Evolutionary conservation across 2,797 vertebrate species (phyloP).

Genomic region (Psittacula derbiana): DNA sequence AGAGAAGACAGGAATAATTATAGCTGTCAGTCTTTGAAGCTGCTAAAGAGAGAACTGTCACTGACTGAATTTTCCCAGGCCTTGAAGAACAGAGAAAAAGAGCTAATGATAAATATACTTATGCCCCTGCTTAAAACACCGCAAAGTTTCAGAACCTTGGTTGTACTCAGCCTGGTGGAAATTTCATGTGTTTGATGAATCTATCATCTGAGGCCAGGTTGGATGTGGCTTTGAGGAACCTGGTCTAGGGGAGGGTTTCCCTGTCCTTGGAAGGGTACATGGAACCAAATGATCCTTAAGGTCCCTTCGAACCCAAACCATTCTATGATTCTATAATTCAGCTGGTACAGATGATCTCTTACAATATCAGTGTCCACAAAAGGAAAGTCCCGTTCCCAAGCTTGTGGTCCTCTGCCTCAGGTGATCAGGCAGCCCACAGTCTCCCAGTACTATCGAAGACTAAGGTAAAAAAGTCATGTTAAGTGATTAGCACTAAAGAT

Average conservation of each 20-base stretch:
- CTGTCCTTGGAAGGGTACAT: not conserved
- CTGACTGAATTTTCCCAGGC: not conserved
- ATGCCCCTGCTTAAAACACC: not conserved
- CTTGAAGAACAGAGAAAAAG: not conserved
- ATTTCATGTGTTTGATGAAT: not conserved
- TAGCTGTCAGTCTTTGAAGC: not conserved
- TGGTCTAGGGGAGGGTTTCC: not conserved
- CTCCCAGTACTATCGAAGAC: not conserved
- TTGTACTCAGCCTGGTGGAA: not conserved
- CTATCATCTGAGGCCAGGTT: not conserved
- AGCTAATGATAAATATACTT: not conserved
- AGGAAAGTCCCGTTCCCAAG: not conserved
- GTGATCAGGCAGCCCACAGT: rapidly evolving
- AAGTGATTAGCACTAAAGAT: not conserved
- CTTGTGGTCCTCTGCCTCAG: not conserved
- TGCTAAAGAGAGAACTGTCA: not conserved
- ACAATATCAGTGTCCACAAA: not conserved
- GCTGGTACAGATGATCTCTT: not conserved
- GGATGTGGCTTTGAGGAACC: not conserved
- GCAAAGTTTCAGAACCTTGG: not conserved
- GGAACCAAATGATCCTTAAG: not conserved
- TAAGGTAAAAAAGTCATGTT: not conserved
- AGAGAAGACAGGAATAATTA: not conserved
- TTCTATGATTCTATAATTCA: not conserved
- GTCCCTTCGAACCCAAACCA: not conserved